Percentiles rank a stretch among this genome's conserved stretches.
Conservation (phyloP, 2,797 vertebrate species). For the Rhincodon typus region DNA sequence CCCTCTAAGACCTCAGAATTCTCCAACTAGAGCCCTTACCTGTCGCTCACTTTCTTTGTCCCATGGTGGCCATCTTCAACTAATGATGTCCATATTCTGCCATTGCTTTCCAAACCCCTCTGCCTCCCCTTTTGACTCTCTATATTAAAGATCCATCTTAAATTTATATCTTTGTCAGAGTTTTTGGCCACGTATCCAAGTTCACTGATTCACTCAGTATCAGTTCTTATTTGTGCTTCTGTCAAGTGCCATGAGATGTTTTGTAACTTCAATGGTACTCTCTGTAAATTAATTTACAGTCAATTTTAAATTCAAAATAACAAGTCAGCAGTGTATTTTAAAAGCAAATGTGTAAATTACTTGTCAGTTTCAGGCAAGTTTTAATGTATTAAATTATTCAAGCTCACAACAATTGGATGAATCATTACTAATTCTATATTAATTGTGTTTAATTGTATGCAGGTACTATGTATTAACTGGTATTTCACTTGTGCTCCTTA, state of each 20-base stretch:
- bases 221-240: not conserved
- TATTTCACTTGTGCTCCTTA: too few relatives aligned
- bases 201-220: not conserved
- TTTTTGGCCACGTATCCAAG: not conserved
- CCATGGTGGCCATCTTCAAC: not conserved
- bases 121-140: not conserved
- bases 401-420: not conserved
- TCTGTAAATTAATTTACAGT: not conserved
- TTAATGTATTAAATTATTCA: not conserved
- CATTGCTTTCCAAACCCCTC: not conserved
- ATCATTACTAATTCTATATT: not conserved
- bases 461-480: too few relatives aligned
- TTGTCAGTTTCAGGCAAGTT: not conserved
- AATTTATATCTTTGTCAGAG: not conserved
- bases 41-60: not conserved
- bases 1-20: not conserved
- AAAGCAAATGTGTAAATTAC: not conserved
- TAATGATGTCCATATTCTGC: not conserved
- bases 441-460: not conserved
- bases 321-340: not conserved
- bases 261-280: not conserved
- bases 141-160: not conserved
- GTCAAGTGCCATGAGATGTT: not conserved
- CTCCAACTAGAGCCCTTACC: not conserved
- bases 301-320: not conserved